Base-by-base conservation (phyloP, 2,797 vertebrate species). In the Hyperoplus lanceolatus region DNA sequence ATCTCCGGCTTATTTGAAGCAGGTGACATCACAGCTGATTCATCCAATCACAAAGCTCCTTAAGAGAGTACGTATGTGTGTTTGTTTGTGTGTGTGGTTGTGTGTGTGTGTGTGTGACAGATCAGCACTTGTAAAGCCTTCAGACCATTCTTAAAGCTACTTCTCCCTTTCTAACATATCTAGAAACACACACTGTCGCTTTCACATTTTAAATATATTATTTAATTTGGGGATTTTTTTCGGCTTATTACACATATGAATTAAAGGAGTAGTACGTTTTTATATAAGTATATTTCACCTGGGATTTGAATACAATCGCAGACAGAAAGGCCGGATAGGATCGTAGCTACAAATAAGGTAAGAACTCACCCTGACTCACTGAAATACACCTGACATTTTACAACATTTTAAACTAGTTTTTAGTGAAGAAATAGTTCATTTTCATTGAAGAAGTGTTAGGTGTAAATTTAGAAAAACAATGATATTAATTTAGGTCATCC, bases 41-140 rank as follows among this genome's bases (percentile, higher is more conserved):
- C 49, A 13, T 8, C 88, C 89, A 87, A 87, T 57, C 79, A 67
- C 73, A 64, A 39, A 83, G 79, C 81, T 85, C 38, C 45, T 29
- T 36, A 49, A 53, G 57, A 29, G 29, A 29, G 29, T 29, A 29
- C 29, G 29, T 29, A 3, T 29, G 29, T 29, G 29, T 29, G 29
- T 29, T 2, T 29, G 29, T 29, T 3, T 29, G 29, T 29, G 29
- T 29, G 29, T 29, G 29, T 29, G 29, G 2, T 3, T 29, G 29
- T 3, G 29, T 29, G 29, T 29, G 29, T 29, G 29, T 29, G 29
- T 18, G 59, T 10, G 51, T 21, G 66, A 49, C 4, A 10, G 81
- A 85, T 92, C 81, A 89, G 77, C 75, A 73, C 59, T 36, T 15
- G 73, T 78, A 29, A 29, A 29, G 29, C 29, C 29, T 29, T 29